phyloP scores from a whole-genome alignment of 2,797 vertebrate genomes.

The Rhincodon typus region DNA sequence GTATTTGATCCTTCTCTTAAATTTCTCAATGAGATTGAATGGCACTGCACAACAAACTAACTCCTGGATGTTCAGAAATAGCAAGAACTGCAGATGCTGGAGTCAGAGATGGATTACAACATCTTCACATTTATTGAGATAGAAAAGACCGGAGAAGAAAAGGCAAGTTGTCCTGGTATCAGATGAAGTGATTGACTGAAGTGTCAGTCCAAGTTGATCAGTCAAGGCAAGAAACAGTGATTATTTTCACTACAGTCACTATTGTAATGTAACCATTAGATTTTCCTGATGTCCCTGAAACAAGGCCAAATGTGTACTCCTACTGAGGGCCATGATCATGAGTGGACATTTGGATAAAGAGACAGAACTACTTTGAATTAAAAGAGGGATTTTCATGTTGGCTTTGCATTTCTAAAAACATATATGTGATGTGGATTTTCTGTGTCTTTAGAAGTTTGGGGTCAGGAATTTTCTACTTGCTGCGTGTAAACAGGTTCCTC shows the following conservation, averaged over 20 bases:
- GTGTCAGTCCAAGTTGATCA: not conserved
- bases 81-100: too few species aligned
- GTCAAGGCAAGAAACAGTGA: not conserved
- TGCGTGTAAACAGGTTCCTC: not conserved
- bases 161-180: not conserved
- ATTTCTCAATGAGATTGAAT: not conserved
- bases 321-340: not conserved
- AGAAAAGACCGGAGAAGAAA: not conserved
- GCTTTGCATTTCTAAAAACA: not conserved
- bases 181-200: not conserved
- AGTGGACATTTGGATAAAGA: not conserved
- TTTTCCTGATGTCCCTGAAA: not conserved
- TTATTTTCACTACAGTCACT: not conserved
- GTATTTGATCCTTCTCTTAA: not conserved
- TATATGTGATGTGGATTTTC: not conserved
- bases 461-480: not conserved
- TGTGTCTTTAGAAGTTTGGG: not conserved
- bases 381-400: not conserved
- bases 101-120: not conserved
- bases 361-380: not conserved
- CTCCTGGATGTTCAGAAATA: not conserved
- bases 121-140: not conserved
- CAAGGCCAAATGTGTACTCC: not conserved
- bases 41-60: not conserved
- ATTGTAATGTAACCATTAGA: not conserved